Evolutionary conservation across 2,888 invertebrate genomes (phyloP).

Genomic region (Drosophila fulvimacula): DNA sequence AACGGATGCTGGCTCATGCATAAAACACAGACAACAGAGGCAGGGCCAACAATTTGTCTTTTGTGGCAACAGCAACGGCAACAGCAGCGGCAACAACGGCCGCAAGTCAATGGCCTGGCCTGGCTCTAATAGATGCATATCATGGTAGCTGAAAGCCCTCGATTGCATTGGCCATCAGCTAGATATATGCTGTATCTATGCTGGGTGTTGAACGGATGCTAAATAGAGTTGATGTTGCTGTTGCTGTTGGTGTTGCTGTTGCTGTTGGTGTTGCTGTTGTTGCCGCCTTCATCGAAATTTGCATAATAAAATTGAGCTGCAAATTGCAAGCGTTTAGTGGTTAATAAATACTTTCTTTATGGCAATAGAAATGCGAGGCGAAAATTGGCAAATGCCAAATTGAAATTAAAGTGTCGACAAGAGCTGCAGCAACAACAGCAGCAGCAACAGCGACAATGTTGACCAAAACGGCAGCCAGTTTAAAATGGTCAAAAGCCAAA

Average conservation of each 20-base stretch:
- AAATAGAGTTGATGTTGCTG: slow-evolving; percentile 1
- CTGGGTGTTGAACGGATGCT: slow-evolving; percentile 13
- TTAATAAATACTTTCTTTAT: slow-evolving; percentile 71
- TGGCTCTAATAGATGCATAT: slow-evolving; percentile 45
- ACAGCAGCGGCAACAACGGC: background rate
- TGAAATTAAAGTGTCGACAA: slow-evolving; percentile 76
- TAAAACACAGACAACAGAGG: slow-evolving; percentile 36
- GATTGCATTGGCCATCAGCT: slow-evolving; percentile 35
- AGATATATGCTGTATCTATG: slow-evolving; percentile 15
- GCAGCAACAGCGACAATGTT: slow-evolving; percentile 25
- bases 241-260: background rate
- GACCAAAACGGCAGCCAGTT: slow-evolving; percentile 64
- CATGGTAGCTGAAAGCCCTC: slow-evolving; percentile 46
- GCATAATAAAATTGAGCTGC: slow-evolving; percentile 60
- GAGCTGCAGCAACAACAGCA: slow-evolving; percentile 32
- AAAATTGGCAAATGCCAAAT: slow-evolving; percentile 71
- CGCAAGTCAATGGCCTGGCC: slow-evolving; percentile 49
- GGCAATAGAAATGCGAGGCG: slow-evolving; percentile 50
- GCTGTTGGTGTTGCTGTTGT: slow-evolving; percentile 14
- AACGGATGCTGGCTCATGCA: slow-evolving; percentile 52
- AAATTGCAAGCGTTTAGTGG: slow-evolving; percentile 52
- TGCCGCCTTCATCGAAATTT: slow-evolving; percentile 49
- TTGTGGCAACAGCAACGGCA: slow-evolving; percentile 13
- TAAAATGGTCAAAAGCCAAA: slow-evolving; percentile 67
- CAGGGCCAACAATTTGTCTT: slow-evolving; percentile 38